Percentiles rank a stretch among this genome's conserved stretches.
Conservation (phyloP, 2,888 invertebrate genomes). For the Epistrophe eligans region DNA sequence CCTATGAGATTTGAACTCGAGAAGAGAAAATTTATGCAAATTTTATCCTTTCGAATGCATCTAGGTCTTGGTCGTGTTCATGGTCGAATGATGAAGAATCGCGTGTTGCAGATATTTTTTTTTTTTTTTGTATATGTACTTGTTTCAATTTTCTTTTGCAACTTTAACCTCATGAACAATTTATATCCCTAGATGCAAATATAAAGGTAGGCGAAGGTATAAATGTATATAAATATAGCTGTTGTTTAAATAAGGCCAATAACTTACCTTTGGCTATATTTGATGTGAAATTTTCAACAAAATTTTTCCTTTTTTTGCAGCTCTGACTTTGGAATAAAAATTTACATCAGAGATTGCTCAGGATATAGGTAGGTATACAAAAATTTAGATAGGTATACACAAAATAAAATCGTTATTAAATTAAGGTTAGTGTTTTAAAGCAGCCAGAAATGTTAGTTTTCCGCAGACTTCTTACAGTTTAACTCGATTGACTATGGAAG, state of each 20-base stretch:
- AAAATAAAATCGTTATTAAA: too few species aligned
- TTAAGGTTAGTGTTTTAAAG: background rate
- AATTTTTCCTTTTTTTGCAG: background rate
- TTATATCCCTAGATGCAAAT: background rate
- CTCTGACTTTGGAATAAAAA: background rate
- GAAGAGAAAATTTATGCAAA: constrained; percentile 38
- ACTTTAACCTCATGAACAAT: constrained; percentile 26
- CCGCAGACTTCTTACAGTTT: too few species aligned
- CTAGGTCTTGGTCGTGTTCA: constrained; percentile 73
- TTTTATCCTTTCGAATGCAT: constrained; percentile 63
- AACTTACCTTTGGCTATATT: background rate
- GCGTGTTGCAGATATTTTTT: constrained; percentile 43
- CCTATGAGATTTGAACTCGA: constrained; percentile 49
- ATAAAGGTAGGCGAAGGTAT: constrained; percentile 6
- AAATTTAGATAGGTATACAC: background rate
- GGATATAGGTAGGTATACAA: background rate
- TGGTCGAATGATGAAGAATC: constrained; percentile 55
- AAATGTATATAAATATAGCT: too few species aligned
- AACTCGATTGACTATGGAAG: too few species aligned
- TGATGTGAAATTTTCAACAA: background rate
- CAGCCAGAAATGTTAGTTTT: too few species aligned
- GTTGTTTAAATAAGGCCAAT: constrained; percentile 26
- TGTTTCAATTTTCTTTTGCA: constrained; percentile 24
- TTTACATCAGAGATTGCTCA: background rate
- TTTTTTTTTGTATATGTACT: background rate